A percentile compares a stretch with the other conserved stretches of the same genome.
These are phyloP conservation scores for Enteromius anoplus DNA, from an alignment of 2,797 vertebrate species.

Conservation along the genomic window DNA sequence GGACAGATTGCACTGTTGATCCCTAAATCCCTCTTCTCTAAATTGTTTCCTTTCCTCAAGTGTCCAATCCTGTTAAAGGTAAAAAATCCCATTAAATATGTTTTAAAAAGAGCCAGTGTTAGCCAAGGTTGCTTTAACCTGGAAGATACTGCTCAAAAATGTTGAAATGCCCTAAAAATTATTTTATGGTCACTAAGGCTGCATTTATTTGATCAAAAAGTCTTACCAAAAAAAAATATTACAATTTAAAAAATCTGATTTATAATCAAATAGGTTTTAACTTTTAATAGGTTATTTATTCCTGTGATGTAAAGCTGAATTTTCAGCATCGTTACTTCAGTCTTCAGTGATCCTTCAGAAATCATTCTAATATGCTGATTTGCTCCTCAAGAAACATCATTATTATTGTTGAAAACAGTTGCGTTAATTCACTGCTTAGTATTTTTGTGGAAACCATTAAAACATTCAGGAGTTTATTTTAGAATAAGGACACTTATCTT, in stretches of 20 bases:
- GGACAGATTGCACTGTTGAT: neutral
- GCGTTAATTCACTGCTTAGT: neutral
- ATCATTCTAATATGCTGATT: neutral
- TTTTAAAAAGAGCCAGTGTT: neutral
- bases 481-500: neutral
- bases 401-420: neutral
- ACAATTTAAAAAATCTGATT: too few relatives aligned
- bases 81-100: neutral
- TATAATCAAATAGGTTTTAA: neutral
- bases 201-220: neutral
- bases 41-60: neutral
- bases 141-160: neutral
- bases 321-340: neutral
- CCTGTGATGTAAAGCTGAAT: neutral
- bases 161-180: neutral
- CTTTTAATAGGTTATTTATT: neutral
- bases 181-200: neutral
- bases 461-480: neutral
- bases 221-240: too few relatives aligned
- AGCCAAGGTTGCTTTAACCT: neutral
- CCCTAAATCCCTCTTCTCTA: neutral
- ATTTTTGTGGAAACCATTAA: neutral
- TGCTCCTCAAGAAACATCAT: neutral
- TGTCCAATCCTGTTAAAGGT: constrained; percentile 3
- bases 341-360: neutral